Evolutionary conservation across 2,888 invertebrate species (phyloP).

Genomic region (Agrilus biguttatus): DNA sequence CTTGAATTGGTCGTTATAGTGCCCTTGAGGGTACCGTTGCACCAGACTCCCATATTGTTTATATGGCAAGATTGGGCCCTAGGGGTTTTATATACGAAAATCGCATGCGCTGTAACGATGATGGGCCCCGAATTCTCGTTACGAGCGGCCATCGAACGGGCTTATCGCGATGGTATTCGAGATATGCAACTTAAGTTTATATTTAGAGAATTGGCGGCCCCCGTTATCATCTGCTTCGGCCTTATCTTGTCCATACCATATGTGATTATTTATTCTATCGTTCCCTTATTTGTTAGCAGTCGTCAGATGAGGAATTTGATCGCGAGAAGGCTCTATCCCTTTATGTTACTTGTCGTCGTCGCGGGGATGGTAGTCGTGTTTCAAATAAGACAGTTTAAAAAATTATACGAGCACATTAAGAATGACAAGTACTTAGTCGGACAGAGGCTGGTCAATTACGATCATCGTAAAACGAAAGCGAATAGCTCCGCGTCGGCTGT

Average conservation of each 20-base stretch:
- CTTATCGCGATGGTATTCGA: slow-evolving; percentile 84
- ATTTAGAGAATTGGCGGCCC: slow-evolving; percentile 72
- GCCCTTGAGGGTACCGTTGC: slow-evolving; percentile 81
- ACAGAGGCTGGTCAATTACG: slow-evolving; percentile 92
- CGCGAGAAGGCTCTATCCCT: slow-evolving; percentile 79
- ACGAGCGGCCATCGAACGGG: slow-evolving; percentile 79
- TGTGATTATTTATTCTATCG: slow-evolving; percentile 63
- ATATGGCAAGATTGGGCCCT: slow-evolving; percentile 97
- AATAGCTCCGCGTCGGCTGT: too few species aligned
- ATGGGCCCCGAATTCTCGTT: slow-evolving; percentile 97
- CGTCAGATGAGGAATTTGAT: slow-evolving; percentile 59
- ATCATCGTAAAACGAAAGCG: slow-evolving; percentile 57
- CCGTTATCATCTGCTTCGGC: slow-evolving; percentile 79
- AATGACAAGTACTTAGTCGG: slow-evolving; percentile 98
- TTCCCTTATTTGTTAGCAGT: slow-evolving; percentile 51
- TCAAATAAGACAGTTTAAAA: slow-evolving; percentile 85
- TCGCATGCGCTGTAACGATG: slow-evolving; percentile 89
- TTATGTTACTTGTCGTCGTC: slow-evolving; percentile 58
- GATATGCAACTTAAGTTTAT: slow-evolving; percentile 85
- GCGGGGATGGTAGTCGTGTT: slow-evolving; percentile 58
- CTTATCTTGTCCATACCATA: slow-evolving; percentile 89
- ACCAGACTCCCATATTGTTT: slow-evolving; percentile 80
- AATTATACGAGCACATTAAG: slow-evolving; percentile 94
- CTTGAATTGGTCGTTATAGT: slow-evolving; percentile 85
- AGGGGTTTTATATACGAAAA: slow-evolving; percentile 94